Evolutionary conservation across 2,888 invertebrate species (phyloP).

Genomic region (Myopa tessellatipennis): DNA sequence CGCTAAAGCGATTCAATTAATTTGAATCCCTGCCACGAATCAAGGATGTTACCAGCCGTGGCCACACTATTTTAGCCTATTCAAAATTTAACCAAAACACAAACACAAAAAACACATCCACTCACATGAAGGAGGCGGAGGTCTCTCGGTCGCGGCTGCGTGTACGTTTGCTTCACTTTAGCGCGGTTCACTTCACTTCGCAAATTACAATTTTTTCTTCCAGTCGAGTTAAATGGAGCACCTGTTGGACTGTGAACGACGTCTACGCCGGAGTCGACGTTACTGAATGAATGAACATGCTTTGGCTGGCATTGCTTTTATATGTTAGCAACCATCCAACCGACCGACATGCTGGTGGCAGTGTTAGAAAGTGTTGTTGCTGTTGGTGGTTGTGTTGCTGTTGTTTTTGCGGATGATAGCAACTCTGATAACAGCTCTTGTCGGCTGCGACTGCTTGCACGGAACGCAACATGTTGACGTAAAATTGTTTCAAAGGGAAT

Average conservation of each 20-base stretch:
- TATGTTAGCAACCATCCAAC: conserved; percentile 44
- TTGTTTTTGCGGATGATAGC: neutral
- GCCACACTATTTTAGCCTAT: too few relatives aligned
- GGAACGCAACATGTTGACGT: conserved; percentile 18
- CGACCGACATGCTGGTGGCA: conserved; percentile 13
- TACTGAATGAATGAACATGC: conserved; percentile 58
- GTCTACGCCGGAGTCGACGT: conserved; percentile 53
- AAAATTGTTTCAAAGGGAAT: too few relatives aligned
- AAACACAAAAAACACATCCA: too few relatives aligned
- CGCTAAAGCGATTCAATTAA: neutral
- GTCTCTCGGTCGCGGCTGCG: conserved; percentile 3
- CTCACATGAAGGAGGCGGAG: neutral
- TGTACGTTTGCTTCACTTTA: conserved; percentile 15
- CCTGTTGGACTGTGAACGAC: conserved; percentile 46
- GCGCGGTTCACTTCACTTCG: conserved; percentile 38
- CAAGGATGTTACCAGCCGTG: neutral
- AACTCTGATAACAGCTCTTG: conserved; percentile 3
- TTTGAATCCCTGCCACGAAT: neutral
- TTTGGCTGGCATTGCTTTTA: conserved; percentile 54
- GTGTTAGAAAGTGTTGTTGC: conserved; percentile 22
- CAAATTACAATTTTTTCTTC: neutral
- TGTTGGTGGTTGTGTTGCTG: conserved; percentile 14
- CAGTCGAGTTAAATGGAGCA: conserved; percentile 37
- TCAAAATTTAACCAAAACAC: too few relatives aligned
- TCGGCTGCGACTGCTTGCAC: neutral